Conservation (phyloP, 2,113 vertebrate species). For the Heterotilapia buettikoferi region DNA sequence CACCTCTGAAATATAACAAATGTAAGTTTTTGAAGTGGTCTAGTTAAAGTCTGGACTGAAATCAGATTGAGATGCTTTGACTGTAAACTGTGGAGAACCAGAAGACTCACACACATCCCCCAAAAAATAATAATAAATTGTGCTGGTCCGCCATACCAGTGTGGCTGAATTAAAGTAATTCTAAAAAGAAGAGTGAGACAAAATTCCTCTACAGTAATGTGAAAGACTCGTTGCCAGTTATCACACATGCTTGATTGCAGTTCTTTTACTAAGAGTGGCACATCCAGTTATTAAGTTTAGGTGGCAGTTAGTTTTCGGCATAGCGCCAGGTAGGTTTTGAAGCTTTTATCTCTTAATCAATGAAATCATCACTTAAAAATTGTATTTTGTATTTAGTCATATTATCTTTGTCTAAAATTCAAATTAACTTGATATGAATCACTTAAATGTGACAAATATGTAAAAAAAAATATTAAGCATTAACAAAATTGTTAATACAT, state of each 20-base stretch:
- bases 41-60: not conserved
- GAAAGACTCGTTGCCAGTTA: not conserved
- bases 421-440: not conserved
- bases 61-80: not conserved
- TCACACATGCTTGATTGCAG: not conserved
- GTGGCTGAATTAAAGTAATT: not conserved
- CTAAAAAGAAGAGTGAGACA: not conserved
- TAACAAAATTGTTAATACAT: not conserved
- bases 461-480: not conserved
- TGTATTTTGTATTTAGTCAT: not conserved
- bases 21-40: not conserved
- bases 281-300: not conserved
- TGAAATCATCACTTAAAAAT: not conserved
- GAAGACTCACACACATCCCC: not conserved
- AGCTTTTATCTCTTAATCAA: not conserved
- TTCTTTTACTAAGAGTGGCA: not conserved
- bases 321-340: not conserved
- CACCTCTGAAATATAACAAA: not conserved
- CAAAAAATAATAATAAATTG: not conserved
- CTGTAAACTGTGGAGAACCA: not conserved
- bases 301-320: not conserved
- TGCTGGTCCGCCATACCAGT: not conserved
- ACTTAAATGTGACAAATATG: not conserved
- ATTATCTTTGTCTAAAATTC: not conserved
- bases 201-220: not conserved